Conservation (phyloP, 2,888 invertebrate species). For the Stenoptilia bipunctidactyla region DNA sequence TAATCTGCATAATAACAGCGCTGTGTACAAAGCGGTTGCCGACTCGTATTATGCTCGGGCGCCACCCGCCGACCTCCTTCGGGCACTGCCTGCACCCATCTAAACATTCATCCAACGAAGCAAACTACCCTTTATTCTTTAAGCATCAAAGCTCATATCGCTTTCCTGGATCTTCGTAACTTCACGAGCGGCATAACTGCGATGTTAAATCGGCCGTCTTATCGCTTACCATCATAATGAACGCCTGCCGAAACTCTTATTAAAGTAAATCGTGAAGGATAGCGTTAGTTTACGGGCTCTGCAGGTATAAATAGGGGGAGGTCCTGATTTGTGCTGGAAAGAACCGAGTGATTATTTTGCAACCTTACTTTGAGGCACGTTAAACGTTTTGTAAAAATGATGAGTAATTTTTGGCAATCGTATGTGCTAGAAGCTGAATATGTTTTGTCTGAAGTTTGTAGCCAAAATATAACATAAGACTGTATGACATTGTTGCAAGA, state of each 20-base stretch:
- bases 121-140: constrained; percentile 7
- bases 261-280: constrained; percentile 23
- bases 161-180: not conserved
- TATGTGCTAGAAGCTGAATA: too few relatives aligned
- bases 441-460: too few relatives aligned
- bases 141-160: not conserved
- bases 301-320: too few relatives aligned
- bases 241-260: constrained; percentile 27
- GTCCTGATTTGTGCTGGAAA: too few relatives aligned
- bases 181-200: constrained; percentile 15
- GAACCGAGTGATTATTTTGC: too few relatives aligned
- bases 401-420: too few relatives aligned
- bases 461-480: too few relatives aligned
- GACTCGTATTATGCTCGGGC: constrained; percentile 63
- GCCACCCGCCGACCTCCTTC: constrained; percentile 53
- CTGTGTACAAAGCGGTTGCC: constrained; percentile 62
- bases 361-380: too few relatives aligned
- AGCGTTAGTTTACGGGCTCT: constrained; percentile 3
- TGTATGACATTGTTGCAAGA: too few relatives aligned
- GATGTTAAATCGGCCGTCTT: constrained; percentile 35
- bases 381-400: too few relatives aligned
- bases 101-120: constrained; percentile 30
- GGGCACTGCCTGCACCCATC: constrained; percentile 11
- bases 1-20: constrained; percentile 72
- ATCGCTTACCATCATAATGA: constrained; percentile 40